These are phyloP conservation scores for Rhagoletis zephyria DNA, from an alignment of 1,140 invertebrate species.

Conservation along the genomic window DNA sequence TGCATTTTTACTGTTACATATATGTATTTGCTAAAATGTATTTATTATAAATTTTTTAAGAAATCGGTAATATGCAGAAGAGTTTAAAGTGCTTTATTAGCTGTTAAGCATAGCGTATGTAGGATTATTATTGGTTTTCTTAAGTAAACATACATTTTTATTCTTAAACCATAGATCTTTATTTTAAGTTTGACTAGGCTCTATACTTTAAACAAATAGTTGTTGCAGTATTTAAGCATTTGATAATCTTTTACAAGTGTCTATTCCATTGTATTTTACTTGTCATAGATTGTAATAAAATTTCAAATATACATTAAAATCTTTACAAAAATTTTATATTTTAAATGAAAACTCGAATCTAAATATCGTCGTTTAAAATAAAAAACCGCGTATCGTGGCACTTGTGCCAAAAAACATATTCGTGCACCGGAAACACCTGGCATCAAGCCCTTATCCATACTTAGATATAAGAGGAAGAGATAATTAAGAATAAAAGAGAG, in stretches of 20 bases:
- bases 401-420: too few relatives aligned
- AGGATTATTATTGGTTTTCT: neutral
- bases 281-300: constrained; percentile 35
- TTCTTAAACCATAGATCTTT: neutral
- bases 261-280: constrained; percentile 34
- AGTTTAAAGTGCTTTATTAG: constrained; percentile 51
- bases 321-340: too few relatives aligned
- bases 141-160: neutral
- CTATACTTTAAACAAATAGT: neutral
- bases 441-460: too few relatives aligned
- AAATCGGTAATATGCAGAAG: neutral
- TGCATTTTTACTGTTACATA: constrained; percentile 30
- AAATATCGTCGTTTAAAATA: too few relatives aligned
- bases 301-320: too few relatives aligned
- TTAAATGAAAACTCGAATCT: too few relatives aligned
- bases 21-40: constrained; percentile 13
- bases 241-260: neutral
- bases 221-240: constrained; percentile 21
- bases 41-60: constrained; percentile 11
- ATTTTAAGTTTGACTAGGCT: neutral
- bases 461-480: too few relatives aligned
- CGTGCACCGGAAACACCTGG: too few relatives aligned
- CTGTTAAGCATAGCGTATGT: neutral
- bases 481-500: too few relatives aligned
- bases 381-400: too few relatives aligned